phyloP scores from a whole-genome alignment of 2,113 vertebrate genomes.

The Emberiza fucata region DNA sequence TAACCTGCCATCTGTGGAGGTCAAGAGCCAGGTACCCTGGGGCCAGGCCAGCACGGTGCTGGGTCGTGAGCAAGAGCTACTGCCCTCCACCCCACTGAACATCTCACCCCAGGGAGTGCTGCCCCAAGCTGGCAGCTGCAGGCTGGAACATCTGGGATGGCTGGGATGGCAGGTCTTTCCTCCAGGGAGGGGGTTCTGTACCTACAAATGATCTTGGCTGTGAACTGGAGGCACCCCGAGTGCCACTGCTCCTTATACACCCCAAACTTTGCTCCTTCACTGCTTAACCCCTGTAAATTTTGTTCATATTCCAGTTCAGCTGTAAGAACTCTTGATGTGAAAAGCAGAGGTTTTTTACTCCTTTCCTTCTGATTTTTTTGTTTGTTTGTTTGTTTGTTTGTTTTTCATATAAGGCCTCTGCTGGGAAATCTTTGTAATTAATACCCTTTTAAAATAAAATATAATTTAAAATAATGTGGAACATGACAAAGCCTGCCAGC shows the following conservation, averaged over 20 bases:
- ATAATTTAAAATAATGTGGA: slow-evolving; percentile 37
- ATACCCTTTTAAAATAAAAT: slow-evolving; percentile 43
- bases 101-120: neutral
- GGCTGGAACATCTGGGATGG: neutral
- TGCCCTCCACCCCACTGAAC: neutral
- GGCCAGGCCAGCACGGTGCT: neutral
- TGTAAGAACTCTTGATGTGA: neutral
- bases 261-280: neutral
- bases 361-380: neutral
- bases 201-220: accelerated
- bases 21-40: accelerated
- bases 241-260: neutral
- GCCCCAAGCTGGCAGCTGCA: neutral
- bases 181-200: neutral
- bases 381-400: neutral
- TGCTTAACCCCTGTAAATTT: neutral
- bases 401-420: neutral
- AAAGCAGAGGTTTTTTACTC: neutral
- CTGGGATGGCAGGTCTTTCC: neutral
- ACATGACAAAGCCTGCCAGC: neutral
- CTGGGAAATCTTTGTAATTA: slow-evolving; percentile 53
- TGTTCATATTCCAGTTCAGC: neutral
- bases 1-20: accelerated
- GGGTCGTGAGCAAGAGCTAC: neutral
- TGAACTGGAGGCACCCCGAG: neutral